phyloP scores from a whole-genome alignment of 1,140 invertebrate species.

The Drosophila busckii region DNA sequence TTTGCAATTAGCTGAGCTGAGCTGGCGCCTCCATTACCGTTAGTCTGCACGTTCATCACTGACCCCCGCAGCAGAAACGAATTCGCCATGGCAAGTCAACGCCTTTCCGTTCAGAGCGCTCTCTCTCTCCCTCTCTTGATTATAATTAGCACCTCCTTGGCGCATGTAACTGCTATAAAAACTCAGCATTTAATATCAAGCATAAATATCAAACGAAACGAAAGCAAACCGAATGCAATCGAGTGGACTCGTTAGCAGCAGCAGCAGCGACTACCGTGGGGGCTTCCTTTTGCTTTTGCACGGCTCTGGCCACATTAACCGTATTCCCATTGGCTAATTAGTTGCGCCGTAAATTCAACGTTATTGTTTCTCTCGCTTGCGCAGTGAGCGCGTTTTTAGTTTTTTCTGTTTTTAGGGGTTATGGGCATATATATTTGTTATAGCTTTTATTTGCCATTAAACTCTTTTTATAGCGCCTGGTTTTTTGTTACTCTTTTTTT shows the following conservation, averaged over 20 bases:
- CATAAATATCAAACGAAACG: no score
- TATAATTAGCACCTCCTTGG: neutral
- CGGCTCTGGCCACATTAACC: neutral
- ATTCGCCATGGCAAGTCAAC: neutral
- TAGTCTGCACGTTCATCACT: no score
- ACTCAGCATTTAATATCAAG: no score
- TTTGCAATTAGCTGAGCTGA: neutral
- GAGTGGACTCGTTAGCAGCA: no score
- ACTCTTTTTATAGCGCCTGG: constrained; percentile 58
- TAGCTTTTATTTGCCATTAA: constrained; percentile 70
- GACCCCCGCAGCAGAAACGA: constrained; percentile 5
- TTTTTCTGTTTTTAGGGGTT: constrained; percentile 20
- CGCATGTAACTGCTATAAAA: no score
- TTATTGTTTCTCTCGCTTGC: no score
- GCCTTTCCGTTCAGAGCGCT: no score
- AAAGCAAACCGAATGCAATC: no score
- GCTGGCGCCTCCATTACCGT: neutral
- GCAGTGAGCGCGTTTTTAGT: no score
- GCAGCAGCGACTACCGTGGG: no score
- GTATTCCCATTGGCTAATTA: constrained; percentile 50
- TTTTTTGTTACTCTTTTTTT: constrained; percentile 32
- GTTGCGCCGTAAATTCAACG: constrained; percentile 60
- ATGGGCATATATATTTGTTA: constrained; percentile 44
- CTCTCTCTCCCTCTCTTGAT: no score
- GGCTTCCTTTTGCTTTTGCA: constrained; percentile 1